A percentile compares a stretch with the other conserved stretches of the same genome.
These are phyloP conservation scores for Ceyx erithaca DNA, from an alignment of 2,797 vertebrate species.

Conservation along the genomic window DNA sequence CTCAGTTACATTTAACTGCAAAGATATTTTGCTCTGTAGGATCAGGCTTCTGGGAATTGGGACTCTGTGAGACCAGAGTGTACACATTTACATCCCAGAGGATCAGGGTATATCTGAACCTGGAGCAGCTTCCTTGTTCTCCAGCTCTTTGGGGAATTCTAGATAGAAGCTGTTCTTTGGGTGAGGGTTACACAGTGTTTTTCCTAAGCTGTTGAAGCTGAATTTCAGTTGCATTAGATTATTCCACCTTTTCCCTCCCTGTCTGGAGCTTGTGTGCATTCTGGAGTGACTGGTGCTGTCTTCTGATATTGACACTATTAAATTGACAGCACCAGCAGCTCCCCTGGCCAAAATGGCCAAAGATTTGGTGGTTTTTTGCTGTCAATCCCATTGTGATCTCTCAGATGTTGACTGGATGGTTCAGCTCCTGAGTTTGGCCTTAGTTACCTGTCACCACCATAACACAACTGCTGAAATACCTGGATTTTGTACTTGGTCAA, in stretches of 20 bases:
- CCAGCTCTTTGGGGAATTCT: background rate
- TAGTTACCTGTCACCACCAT: background rate
- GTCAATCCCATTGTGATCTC: background rate
- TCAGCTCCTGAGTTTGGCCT: background rate
- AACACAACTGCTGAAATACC: background rate
- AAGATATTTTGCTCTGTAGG: background rate
- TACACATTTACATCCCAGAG: background rate
- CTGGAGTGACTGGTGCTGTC: background rate
- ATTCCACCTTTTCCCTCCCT: background rate
- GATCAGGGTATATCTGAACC: background rate
- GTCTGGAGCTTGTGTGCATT: background rate
- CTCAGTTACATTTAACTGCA: background rate
- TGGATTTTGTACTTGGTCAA: background rate
- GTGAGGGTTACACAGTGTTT: background rate
- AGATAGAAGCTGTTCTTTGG: background rate
- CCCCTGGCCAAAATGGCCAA: background rate
- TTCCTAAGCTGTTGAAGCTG: background rate
- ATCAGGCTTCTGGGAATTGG: background rate
- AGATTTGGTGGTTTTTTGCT: background rate
- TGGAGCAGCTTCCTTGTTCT: background rate
- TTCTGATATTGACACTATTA: background rate
- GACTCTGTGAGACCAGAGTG: background rate
- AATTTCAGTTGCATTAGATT: background rate
- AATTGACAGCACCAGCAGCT: background rate
- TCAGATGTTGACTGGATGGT: background rate